Percentiles rank a stretch among this genome's conserved stretches.
Evolutionary conservation across 2,888 invertebrate genomes (phyloP).

Genomic region (Caenorhabditis zanzibari): DNA sequence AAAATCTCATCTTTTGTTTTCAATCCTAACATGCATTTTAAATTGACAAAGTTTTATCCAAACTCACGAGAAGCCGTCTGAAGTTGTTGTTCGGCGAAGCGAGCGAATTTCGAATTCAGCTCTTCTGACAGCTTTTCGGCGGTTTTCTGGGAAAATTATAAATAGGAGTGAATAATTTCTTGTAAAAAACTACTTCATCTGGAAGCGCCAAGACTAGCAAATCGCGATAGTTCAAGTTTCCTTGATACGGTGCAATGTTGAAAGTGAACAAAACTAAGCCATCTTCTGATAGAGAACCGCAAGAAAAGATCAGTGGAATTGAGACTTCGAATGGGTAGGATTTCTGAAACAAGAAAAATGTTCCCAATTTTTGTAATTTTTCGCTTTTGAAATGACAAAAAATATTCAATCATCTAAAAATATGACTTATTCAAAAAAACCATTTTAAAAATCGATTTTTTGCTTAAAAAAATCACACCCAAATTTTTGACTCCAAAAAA

Average conservation of each 20-base stretch:
- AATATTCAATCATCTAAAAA: too few species aligned
- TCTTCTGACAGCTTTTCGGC: constrained; percentile 52
- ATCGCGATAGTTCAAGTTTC: constrained; percentile 53
- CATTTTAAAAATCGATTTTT: too few species aligned
- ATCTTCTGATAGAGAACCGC: constrained; percentile 55
- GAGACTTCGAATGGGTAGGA: constrained; percentile 42
- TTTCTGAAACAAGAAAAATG: too few species aligned
- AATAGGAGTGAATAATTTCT: too few species aligned
- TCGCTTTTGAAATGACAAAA: too few species aligned
- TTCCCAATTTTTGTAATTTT: background rate
- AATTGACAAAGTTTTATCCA: background rate
- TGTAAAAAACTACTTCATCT: constrained; percentile 44
- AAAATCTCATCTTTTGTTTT: background rate
- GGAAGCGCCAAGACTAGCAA: constrained; percentile 56
- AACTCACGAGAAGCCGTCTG: constrained; percentile 58
- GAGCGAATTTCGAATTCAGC: constrained; percentile 57
- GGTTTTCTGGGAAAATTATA: constrained; percentile 21
- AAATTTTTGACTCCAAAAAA: too few species aligned
- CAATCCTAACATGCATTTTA: constrained; percentile 14
- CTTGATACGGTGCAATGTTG: constrained; percentile 56
- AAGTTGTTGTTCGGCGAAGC: constrained; percentile 61
- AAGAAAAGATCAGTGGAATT: constrained; percentile 53
- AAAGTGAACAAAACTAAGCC: constrained; percentile 54
- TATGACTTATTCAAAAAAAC: too few species aligned
- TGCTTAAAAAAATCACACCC: too few species aligned